Base-by-base conservation (phyloP, 1,140 invertebrate genomes). In the Prorops nasuta region DNA sequence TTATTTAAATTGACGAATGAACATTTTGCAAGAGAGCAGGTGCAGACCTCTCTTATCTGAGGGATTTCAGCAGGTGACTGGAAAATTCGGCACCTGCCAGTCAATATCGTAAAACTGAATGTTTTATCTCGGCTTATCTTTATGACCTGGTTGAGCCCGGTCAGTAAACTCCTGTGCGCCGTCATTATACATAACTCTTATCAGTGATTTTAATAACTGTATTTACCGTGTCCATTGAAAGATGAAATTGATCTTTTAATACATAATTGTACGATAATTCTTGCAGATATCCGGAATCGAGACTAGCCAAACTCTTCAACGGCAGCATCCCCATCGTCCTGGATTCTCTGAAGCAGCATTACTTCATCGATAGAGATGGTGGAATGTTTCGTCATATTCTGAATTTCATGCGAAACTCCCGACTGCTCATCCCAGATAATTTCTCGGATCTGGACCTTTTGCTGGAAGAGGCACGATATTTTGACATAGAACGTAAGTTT, bases 281-380 rank as follows among this genome's bases (percentile, higher is more conserved):
- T 80, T 79, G 24, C 81, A 95, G 93, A 74, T 96, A 91, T 76
- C 90, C 94, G 0, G 92, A 97, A 38, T 97, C 94, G 2, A 84
- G 88, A 59, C 80, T 98, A 54, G 92, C 92, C 1, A 90, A 91
- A 72, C 84, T 98, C 66, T 98, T 98, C 78, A 97, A 96, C 67
- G 96, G 95, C n/a, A 89, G 85, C 56, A 95, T 97, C 62, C 95
- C 96, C 1, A 97, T 98, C 56, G 94, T 98, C 2, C 76, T 98
- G 63, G 96, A 98, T 69, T 94, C 91, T 3, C 77, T 98, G 57
- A 98, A 98, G 72, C 96, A 98, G 70, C 96, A 98, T 69, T 98
- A 98, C 74, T 98, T 98, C 80, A 97, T 98, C 58, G 95, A 98
- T 78, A 83, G 94, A 50, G 94, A 97, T 66, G 94, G 94, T 1